Evolutionary conservation across 2,797 vertebrate species (phyloP).

Genomic region (Cryptoprocta ferox): DNA sequence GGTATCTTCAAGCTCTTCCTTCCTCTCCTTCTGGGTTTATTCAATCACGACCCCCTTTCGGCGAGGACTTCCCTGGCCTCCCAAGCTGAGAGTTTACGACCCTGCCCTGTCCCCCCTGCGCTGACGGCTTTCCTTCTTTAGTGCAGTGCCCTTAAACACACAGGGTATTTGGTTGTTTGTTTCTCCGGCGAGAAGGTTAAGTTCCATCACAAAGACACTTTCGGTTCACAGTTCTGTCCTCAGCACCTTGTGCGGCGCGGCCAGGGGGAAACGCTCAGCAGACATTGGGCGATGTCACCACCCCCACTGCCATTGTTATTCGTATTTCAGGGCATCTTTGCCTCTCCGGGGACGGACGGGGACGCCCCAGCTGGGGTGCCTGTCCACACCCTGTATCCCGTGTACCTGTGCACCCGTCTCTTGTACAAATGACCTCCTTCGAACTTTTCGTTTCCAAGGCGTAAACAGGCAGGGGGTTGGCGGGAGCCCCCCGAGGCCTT

Average conservation of each 20-base stretch:
- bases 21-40: background rate
- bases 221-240: background rate
- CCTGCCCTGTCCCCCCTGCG: background rate
- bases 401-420: background rate
- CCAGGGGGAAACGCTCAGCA: accelerated
- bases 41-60: accelerated
- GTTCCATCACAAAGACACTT: background rate
- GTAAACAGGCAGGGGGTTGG: background rate
- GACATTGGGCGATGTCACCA: accelerated
- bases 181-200: background rate
- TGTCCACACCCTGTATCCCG: background rate
- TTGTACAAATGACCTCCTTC: background rate
- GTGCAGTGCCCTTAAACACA: accelerated
- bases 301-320: accelerated
- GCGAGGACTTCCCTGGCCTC: background rate
- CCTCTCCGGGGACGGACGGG: background rate
- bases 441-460: background rate
- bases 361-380: accelerated
- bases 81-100: accelerated
- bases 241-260: accelerated
- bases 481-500: background rate
- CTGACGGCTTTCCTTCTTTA: background rate
- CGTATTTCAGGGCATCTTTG: background rate
- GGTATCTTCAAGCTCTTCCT: background rate
- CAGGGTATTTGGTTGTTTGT: accelerated